Base-by-base conservation (phyloP, 1,140 invertebrate genomes). In the Spodoptera litura region DNA sequence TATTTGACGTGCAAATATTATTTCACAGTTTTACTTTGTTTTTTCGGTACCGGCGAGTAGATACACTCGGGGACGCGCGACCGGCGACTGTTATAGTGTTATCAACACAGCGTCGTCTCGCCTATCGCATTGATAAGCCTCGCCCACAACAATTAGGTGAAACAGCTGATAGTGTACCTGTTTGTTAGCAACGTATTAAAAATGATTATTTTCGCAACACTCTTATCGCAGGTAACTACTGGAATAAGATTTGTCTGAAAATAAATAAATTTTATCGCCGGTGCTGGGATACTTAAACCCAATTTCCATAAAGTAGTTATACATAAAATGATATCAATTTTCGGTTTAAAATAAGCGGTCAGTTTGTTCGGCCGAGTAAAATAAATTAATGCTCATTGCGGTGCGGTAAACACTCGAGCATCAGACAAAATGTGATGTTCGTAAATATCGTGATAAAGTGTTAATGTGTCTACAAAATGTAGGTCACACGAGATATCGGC, bases 111-210 rank as follows among this genome's bases (percentile, higher is more conserved):
- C 81, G 80, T 80, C 78, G 84, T 86, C 81, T 83, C 80, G 81
- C 62, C 79, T 92, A 91, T 91, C 88, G 79, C 81, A 53, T 15
- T 87, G 92, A 92, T 92, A 92, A 92, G 86, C 74, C 83, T 87
- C 85, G 83, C 83, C 87, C 83, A 84, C 81, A 84, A 91, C 90
- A 93, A 92, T 92, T 89, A 91, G 87, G 88, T 91, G 84, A 84
- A 89, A 88, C 87, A 85, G 83, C 83, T 89, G 85, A 88, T 91
- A 90, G 75, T 20, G 44, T 49, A 25, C 49, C 35, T 35, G 56
- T 49, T 12, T 44, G n/a, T 58, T 62, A 44, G 55, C 31, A 12
- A 31, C 10, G 62, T 61, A 44, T 56, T 53, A 20, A 38, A n/a
- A 74, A 56, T 56, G n/a, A 51, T 64, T 75, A 75, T 64, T 75